Conservation (phyloP, 2,113 vertebrate species). For the Bubo blakistoni region DNA sequence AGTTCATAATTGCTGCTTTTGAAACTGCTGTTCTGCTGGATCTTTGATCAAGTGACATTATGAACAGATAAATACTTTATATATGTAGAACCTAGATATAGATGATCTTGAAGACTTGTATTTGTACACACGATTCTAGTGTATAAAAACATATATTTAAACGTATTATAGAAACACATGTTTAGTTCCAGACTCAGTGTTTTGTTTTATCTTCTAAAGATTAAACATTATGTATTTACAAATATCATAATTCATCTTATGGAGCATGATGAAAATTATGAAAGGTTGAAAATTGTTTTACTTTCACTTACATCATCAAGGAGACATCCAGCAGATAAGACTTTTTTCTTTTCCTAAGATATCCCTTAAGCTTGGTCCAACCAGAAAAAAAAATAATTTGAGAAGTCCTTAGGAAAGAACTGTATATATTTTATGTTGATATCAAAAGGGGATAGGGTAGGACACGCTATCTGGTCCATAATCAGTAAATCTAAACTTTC, state of each 20-base stretch:
- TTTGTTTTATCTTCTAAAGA: background rate
- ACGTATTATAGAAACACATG: background rate
- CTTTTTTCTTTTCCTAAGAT: background rate
- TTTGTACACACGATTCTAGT: background rate
- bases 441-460: background rate
- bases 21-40: background rate
- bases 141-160: background rate
- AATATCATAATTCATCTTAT: background rate
- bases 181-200: background rate
- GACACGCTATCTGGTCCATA: background rate
- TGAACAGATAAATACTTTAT: background rate
- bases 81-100: background rate
- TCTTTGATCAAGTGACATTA: background rate
- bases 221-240: background rate
- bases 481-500: background rate
- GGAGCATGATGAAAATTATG: background rate
- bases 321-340: background rate
- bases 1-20: background rate
- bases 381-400: background rate
- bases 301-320: background rate
- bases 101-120: background rate
- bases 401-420: background rate
- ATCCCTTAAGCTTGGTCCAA: background rate
- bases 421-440: background rate
- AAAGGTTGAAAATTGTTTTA: background rate